Evolutionary conservation across 2,113 vertebrate species (phyloP).

Genomic region (Psammodynastes pulverulentus): DNA sequence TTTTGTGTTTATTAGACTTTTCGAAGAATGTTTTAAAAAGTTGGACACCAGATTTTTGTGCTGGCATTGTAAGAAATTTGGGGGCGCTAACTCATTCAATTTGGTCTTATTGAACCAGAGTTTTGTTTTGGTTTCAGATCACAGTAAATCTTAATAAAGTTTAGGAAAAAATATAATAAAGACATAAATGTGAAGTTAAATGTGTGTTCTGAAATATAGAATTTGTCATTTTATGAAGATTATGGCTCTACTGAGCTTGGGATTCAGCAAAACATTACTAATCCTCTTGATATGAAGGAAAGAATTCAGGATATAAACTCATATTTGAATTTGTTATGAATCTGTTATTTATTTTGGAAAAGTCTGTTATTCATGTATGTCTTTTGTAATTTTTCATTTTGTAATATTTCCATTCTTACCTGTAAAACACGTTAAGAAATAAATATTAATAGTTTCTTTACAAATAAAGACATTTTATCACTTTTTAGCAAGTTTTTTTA

Average conservation of each 20-base stretch:
- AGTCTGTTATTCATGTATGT: background rate
- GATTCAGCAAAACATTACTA: background rate
- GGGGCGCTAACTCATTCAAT: background rate
- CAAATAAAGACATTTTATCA: background rate
- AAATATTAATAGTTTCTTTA: background rate
- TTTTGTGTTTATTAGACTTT: background rate
- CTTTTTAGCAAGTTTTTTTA: background rate
- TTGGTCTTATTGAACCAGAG: background rate
- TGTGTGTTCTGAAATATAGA: background rate
- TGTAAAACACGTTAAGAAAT: background rate
- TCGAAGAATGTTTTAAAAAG: background rate
- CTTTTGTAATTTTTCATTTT: background rate
- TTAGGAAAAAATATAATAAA: background rate
- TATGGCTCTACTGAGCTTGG: background rate
- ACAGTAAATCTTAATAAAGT: background rate
- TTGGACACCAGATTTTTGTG: background rate
- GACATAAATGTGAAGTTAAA: background rate
- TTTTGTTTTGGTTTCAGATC: background rate
- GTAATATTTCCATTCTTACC: background rate
- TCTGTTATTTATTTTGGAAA: background rate
- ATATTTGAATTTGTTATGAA: background rate
- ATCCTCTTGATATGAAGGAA: background rate
- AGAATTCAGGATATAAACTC: background rate
- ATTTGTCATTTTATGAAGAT: background rate
- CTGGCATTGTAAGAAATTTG: background rate